A percentile compares a stretch with the other conserved stretches of the same genome.
Evolutionary conservation across 2,113 vertebrate genomes (phyloP).

Genomic region (Uria aalge): DNA sequence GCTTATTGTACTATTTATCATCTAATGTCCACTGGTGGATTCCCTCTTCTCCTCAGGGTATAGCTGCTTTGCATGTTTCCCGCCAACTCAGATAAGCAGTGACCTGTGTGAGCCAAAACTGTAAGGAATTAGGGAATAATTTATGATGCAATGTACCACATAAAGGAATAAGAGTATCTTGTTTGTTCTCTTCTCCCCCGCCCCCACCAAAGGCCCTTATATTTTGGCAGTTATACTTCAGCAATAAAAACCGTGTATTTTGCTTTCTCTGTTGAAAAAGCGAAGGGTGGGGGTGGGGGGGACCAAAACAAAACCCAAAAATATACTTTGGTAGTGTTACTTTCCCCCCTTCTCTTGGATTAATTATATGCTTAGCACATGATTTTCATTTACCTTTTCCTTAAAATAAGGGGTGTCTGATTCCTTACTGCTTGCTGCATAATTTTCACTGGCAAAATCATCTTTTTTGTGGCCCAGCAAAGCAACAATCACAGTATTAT

Average conservation of each 20-base stretch:
- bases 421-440: background rate
- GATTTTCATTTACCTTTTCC: background rate
- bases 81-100: constrained; percentile 72
- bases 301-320: background rate
- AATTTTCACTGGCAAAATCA: background rate
- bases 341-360: background rate
- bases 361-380: background rate
- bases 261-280: background rate
- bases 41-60: constrained; percentile 67
- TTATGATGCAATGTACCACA: constrained; percentile 59
- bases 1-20: constrained; percentile 87
- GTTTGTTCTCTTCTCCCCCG: background rate
- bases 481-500: background rate
- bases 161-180: constrained; percentile 22
- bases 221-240: constrained; percentile 34
- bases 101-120: constrained; percentile 44
- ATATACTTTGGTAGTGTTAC: background rate
- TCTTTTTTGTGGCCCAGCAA: background rate
- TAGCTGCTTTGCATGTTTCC: constrained; percentile 61
- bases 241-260: constrained; percentile 39
- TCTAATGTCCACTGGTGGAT: constrained; percentile 57
- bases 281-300: too few relatives aligned
- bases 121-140: constrained; percentile 56
- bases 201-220: constrained; percentile 1
- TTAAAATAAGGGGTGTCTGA: background rate